Base-by-base conservation (phyloP, 2,797 vertebrate species). In the Rhinatrema bivittatum region DNA sequence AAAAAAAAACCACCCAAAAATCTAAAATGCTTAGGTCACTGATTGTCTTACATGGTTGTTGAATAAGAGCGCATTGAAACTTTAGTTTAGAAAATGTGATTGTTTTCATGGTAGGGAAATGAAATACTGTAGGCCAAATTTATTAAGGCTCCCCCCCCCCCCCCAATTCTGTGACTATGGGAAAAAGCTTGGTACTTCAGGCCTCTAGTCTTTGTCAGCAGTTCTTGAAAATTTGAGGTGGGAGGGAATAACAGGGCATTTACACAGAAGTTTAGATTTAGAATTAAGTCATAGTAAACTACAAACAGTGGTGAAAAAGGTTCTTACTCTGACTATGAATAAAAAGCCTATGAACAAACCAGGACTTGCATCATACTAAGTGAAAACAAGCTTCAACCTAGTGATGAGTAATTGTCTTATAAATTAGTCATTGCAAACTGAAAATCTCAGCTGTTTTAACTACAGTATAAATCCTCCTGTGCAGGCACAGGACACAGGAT, bases 161-260 rank as follows among this genome's bases (percentile, higher is more conserved):
- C n/a, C n/a, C n/a, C n/a, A n/a, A n/a, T n/a, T n/a, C n/a, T n/a
- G n/a, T n/a, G n/a, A n/a, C n/a, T n/a, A n/a, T n/a, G n/a, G n/a
- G n/a, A n/a, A n/a, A n/a, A n/a, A n/a, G n/a, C n/a, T n/a, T n/a
- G n/a, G n/a, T n/a, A n/a, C n/a, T n/a, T n/a, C n/a, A n/a, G n/a
- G n/a, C n/a, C n/a, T 45, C 36, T 52, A 16, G 0, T 39, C 46
- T 51, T 50, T 57, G 52, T 65, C 61, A 70, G 18, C 45, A 43
- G 1, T 0, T 21, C 11, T 27, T 50, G 42, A 30, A 46, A 3
- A 39, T 20, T 14, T 7, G 32, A 45, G 20, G 5, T 1, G 21
- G 37, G 23, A 51, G 25, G 23, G 24, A 8, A 17, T 16, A 0
- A 1, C 29, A 41, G 50, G 36, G 36, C 46, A 57, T 63, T 40